These are phyloP conservation scores for Callocephalon fimbriatum DNA, from an alignment of 2,113 vertebrate species.

Conservation along the genomic window DNA sequence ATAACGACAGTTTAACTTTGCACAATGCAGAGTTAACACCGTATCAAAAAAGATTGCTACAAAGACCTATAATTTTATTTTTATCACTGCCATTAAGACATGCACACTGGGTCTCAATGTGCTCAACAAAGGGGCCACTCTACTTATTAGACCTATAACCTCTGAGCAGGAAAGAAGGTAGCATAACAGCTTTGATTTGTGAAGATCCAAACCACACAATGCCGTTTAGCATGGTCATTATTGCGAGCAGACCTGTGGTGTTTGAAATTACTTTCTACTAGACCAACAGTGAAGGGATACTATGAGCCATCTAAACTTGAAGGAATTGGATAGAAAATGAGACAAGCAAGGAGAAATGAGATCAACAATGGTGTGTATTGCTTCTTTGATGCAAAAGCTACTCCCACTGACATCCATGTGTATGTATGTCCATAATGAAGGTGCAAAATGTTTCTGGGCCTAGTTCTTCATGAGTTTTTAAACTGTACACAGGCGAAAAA, in stretches of 20 bases:
- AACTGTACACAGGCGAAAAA: not conserved
- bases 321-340: not conserved
- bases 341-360: not conserved
- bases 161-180: slow-evolving; percentile 7
- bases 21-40: not conserved
- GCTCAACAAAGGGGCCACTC: not conserved
- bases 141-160: slow-evolving; percentile 33
- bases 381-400: not conserved
- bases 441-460: not conserved
- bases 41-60: not conserved
- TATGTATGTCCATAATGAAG: not conserved
- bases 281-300: not conserved
- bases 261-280: slow-evolving; percentile 10
- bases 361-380: not conserved
- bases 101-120: not conserved
- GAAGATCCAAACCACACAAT: slow-evolving; percentile 26
- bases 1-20: not conserved
- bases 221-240: not conserved
- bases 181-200: not conserved
- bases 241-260: not conserved
- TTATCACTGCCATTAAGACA: not conserved
- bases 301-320: not conserved
- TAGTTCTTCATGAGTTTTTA: not conserved
- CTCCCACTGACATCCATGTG: not conserved
- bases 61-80: not conserved